These are phyloP conservation scores for Mesaphorura yosii DNA, from an alignment of 1,140 invertebrate species.

Conservation along the genomic window DNA sequence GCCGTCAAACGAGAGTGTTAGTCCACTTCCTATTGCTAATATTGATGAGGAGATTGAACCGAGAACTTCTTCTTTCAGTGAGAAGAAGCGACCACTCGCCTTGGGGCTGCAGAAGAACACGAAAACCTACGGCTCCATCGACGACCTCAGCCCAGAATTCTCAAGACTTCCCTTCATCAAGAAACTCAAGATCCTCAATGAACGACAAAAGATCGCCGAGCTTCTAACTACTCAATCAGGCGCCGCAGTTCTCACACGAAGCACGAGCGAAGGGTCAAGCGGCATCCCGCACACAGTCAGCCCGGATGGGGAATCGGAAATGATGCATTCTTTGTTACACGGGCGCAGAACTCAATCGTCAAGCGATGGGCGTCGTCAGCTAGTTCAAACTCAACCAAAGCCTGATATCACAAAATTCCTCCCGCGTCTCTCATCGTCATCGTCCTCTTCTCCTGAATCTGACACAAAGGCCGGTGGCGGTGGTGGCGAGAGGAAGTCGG, in stretches of 20 bases:
- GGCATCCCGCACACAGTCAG: constrained; percentile 33
- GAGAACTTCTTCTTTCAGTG: neutral
- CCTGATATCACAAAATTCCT: neutral
- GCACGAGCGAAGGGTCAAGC: constrained; percentile 61
- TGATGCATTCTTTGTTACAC: constrained; percentile 14
- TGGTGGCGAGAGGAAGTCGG: neutral
- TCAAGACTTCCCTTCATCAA: constrained; percentile 75
- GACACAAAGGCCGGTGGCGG: neutral
- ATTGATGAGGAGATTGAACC: neutral
- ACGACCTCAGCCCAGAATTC: constrained; percentile 76
- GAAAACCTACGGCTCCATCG: constrained; percentile 57
- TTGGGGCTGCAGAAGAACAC: constrained; percentile 22
- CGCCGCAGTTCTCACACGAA: constrained; percentile 45
- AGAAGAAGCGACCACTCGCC: constrained; percentile 22
- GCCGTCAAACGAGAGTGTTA: no score
- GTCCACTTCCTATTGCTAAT: constrained; percentile 3
- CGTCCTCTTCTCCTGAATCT: neutral
- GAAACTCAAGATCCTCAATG: constrained; percentile 74
- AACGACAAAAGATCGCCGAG: constrained; percentile 70
- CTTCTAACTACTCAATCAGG: constrained; percentile 52
- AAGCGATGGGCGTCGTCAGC: constrained; percentile 6
- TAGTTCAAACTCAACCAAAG: neutral
- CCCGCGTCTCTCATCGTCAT: constrained; percentile 16
- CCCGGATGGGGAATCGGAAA: neutral
- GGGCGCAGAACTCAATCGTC: constrained; percentile 24